Conservation (phyloP, 2,797 vertebrate genomes). For the Sparus aurata region DNA sequence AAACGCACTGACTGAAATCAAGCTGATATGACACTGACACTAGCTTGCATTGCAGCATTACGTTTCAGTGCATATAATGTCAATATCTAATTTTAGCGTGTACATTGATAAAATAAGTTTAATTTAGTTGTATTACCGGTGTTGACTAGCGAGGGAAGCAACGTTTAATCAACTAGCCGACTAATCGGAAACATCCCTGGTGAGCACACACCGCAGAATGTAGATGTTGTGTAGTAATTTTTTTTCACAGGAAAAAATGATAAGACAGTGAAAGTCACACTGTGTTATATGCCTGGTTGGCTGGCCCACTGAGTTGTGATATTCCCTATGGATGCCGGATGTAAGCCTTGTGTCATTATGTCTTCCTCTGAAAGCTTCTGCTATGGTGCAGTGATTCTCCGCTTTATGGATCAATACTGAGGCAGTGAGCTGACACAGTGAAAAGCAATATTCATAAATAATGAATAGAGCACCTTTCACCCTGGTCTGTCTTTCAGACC, state of each 20-base stretch:
- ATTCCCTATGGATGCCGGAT: conserved; percentile 30
- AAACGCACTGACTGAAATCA: no score
- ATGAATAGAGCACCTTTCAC: conserved; percentile 79
- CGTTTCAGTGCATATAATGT: no score
- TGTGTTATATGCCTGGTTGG: not conserved
- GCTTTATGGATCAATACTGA: conserved; percentile 82
- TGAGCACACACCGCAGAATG: not conserved
- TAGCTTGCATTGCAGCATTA: no score
- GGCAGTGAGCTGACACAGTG: conserved; percentile 82
- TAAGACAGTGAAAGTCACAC: not conserved
- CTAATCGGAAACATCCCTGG: no score
- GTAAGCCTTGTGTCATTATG: conserved; percentile 27
- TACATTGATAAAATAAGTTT: no score
- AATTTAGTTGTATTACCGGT: no score
- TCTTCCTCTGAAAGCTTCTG: conserved; percentile 62
- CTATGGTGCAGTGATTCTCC: conserved; percentile 61
- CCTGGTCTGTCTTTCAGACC: conserved; percentile 51
- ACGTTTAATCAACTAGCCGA: no score
- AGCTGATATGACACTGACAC: no score
- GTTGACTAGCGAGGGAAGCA: no score
- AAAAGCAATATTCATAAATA: conserved; percentile 89
- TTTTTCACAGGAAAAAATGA: not conserved
- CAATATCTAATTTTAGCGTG: no score
- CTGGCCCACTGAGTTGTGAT: conserved; percentile 4
- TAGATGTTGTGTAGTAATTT: not conserved